Evolutionary conservation across 2,113 vertebrate genomes (phyloP), one percentile per base, ranked within the genome.

Genomic region (Callaeas wilsoni): DNA sequence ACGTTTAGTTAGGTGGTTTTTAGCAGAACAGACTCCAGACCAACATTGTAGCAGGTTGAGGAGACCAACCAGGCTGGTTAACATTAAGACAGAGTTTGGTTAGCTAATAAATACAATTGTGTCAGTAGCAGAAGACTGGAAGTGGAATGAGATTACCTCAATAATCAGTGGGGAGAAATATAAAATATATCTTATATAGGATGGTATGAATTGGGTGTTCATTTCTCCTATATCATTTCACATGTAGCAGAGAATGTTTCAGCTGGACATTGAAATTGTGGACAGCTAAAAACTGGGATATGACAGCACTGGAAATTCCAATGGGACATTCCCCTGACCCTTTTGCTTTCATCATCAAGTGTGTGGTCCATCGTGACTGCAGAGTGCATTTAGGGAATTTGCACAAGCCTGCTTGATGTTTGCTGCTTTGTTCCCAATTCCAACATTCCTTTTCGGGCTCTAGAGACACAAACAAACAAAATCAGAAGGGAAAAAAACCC

Each of bases 401-500:
- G 10, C 32, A 68, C 23, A 21, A 27, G 25, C 3, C 32, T 81
- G 5, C 6, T 71, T n/a, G 16, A 37, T 35, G 12, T 16, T 57
- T 62, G 9, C 17, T 74, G 6, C 9, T 32, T 67, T 74, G 15
- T 33, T 74, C 32, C 32, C 10, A 19, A 1, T 41, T 44, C 12
- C 35, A 39, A 7, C 4, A 12, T 29, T 27, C 21, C 1, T 42
- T 46, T 62, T 25, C 1, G 6, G 10, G 13, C 9, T 70, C 42
- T 64, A n/a, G 32, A 67, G 16, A 7, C 13, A 9, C 4, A 33
- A 49, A 15, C 1, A 25, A 55, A 35, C 1, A 60, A 44, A 69
- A 33, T 3, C 21, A 67, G 16, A 41, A 16, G 1, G 2, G 17
- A 8, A 16, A 19, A 26, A 18, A 13, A 0, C 0, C 2, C 9